Conservation (phyloP, 1,140 invertebrate genomes). For the Drosophila micromelanica region DNA sequence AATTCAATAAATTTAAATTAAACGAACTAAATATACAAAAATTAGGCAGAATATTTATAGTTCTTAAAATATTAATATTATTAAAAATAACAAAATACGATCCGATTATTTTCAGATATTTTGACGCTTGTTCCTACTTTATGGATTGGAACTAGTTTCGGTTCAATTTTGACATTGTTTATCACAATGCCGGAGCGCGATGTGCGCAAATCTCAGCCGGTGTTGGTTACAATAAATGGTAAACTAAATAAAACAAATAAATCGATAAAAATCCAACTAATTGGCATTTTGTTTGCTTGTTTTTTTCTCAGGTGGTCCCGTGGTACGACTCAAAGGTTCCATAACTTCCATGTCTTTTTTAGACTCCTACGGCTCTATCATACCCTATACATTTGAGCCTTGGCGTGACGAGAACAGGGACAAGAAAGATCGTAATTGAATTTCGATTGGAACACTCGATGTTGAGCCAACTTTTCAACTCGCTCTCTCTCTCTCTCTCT, state of each 20-base stretch:
- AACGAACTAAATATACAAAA: too few species aligned
- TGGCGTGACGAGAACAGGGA: slow-evolving; percentile 93
- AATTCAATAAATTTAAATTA: too few species aligned
- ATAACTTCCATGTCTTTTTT: slow-evolving; percentile 97
- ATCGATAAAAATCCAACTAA: neutral
- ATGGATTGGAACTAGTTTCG: slow-evolving; percentile 98
- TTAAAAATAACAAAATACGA: too few species aligned
- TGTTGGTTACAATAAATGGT: slow-evolving; percentile 95
- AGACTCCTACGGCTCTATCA: slow-evolving; percentile 95
- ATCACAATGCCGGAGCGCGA: slow-evolving; percentile 93
- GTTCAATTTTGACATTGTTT: slow-evolving; percentile 96
- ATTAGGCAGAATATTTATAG: too few species aligned
- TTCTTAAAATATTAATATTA: too few species aligned
- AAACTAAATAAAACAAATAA: slow-evolving; percentile 27
- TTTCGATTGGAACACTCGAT: neutral
- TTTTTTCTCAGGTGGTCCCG: slow-evolving; percentile 89
- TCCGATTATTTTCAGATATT: slow-evolving; percentile 55
- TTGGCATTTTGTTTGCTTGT: neutral
- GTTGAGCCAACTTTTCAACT: neutral
- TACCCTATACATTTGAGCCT: slow-evolving; percentile 93
- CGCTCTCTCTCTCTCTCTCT: neutral
- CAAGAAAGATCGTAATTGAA: slow-evolving; percentile 87
- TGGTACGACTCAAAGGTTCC: slow-evolving; percentile 97
- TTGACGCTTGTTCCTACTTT: slow-evolving; percentile 89
- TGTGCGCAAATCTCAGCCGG: slow-evolving; percentile 93